Conservation (phyloP, 1,140 invertebrate species). For the Pseudomyrmex pallidus region DNA sequence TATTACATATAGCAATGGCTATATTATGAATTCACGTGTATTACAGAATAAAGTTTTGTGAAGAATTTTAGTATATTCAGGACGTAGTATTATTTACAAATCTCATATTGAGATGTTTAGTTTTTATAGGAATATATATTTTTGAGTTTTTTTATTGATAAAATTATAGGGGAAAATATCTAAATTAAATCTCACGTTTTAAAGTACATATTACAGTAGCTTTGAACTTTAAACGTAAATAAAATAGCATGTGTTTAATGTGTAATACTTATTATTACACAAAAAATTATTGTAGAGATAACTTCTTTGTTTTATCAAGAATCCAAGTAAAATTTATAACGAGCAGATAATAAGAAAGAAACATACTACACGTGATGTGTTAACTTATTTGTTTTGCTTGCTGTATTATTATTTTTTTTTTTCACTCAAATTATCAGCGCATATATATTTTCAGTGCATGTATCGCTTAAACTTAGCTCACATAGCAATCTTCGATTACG, state of each 20-base stretch:
- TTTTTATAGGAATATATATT: slow-evolving; percentile 16
- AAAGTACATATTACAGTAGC: too few relatives aligned
- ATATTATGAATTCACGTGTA: slow-evolving; percentile 49
- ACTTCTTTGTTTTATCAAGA: too few relatives aligned
- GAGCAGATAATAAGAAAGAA: not conserved
- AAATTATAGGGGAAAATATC: not conserved
- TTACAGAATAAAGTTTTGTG: slow-evolving; percentile 5
- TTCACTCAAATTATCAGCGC: slow-evolving; percentile 45
- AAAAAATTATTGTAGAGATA: too few relatives aligned
- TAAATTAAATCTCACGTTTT: too few relatives aligned
- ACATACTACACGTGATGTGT: slow-evolving; percentile 46
- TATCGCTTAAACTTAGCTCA: slow-evolving; percentile 74
- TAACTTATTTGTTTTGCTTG: slow-evolving; percentile 67
- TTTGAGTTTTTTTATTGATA: slow-evolving; percentile 18
- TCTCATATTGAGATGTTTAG: slow-evolving; percentile 16
- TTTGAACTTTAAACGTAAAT: too few relatives aligned
- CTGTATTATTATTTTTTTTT: slow-evolving; percentile 26
- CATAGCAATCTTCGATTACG: slow-evolving; percentile 72
- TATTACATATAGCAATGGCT: slow-evolving; percentile 29
- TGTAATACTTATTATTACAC: too few relatives aligned
- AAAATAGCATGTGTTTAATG: too few relatives aligned
- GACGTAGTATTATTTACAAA: not conserved
- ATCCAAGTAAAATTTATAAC: not conserved
- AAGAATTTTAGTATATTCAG: slow-evolving; percentile 19
- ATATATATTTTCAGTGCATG: slow-evolving; percentile 66